A percentile compares a stretch with the other conserved stretches of the same genome.
These are phyloP conservation scores for Oopsacas minuta DNA, from an alignment of 37 sponge, comb jelly and placozoan genomes.

Conservation along the genomic window DNA sequence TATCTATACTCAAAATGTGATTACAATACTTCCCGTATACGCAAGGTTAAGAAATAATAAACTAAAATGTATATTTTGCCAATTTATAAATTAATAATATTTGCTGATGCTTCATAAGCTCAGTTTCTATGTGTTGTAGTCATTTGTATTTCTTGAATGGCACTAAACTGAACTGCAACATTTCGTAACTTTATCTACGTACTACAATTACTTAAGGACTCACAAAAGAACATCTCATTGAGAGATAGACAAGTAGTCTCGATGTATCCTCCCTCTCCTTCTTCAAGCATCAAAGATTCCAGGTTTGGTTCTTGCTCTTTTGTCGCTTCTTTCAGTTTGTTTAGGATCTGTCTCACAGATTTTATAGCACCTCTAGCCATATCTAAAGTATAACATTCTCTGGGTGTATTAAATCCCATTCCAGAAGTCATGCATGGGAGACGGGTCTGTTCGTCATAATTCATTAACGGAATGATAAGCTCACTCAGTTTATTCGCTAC, in stretches of 20 bases:
- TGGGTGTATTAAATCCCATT: not conserved
- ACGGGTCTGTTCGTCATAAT: not conserved
- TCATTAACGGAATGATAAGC: not conserved
- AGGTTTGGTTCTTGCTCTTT: not conserved
- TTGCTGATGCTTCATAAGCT: no score
- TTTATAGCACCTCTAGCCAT: not conserved
- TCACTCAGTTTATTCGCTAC: not conserved
- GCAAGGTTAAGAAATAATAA: no score
- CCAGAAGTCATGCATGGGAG: conserved; percentile 1
- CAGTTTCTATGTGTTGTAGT: no score
- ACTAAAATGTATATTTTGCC: no score
- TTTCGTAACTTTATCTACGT: no score
- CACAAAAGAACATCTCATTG: not conserved
- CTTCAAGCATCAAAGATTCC: not conserved
- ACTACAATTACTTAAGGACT: no score
- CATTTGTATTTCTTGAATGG: no score
- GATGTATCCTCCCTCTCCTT: not conserved
- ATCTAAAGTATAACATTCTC: not conserved
- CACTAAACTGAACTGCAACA: no score
- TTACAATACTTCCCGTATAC: no score
- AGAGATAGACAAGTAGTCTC: not conserved
- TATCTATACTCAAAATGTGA: no score
- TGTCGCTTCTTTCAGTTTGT: not conserved
- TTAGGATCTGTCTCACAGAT: not conserved
- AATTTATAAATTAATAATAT: no score